A percentile compares a stretch with the other conserved stretches of the same genome.
Evolutionary conservation across 2,797 vertebrate species (phyloP).

Genomic region (Harpagifer antarcticus): DNA sequence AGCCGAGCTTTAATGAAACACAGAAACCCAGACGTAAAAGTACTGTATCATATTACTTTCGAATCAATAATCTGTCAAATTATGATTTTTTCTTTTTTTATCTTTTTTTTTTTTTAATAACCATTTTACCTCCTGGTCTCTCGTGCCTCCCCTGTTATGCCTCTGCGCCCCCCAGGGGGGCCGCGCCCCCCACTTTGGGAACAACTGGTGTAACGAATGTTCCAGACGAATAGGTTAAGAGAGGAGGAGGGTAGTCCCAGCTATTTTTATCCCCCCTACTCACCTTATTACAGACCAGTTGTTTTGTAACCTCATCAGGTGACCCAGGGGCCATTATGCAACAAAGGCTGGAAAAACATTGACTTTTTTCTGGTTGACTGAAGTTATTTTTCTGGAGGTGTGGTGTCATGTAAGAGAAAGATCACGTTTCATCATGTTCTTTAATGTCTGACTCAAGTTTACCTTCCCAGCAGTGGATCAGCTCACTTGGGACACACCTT

Average conservation of each 20-base stretch:
- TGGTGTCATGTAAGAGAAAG: background rate
- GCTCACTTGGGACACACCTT: slow-evolving; percentile 27
- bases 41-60: too few relatives aligned
- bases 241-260: slow-evolving; percentile 50
- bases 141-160: too few relatives aligned
- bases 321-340: slow-evolving; percentile 17
- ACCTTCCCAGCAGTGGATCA: slow-evolving; percentile 33
- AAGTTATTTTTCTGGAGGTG: slow-evolving; percentile 10
- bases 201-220: slow-evolving; percentile 76
- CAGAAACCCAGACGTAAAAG: too few relatives aligned
- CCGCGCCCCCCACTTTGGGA: too few relatives aligned
- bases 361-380: slow-evolving; percentile 15
- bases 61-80: too few relatives aligned
- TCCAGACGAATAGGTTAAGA: slow-evolving; percentile 68
- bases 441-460: too few relatives aligned
- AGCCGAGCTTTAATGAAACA: too few relatives aligned
- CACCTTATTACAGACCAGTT: slow-evolving; percentile 57
- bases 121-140: too few relatives aligned
- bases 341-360: slow-evolving; percentile 2
- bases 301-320: slow-evolving; percentile 52
- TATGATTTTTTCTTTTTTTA: too few relatives aligned
- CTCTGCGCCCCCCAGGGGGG: too few relatives aligned
- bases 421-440: background rate
- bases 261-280: too few relatives aligned
- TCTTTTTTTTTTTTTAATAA: too few relatives aligned